Conservation (phyloP, 2,888 invertebrate species). For the Pristionchus entomophagus region DNA sequence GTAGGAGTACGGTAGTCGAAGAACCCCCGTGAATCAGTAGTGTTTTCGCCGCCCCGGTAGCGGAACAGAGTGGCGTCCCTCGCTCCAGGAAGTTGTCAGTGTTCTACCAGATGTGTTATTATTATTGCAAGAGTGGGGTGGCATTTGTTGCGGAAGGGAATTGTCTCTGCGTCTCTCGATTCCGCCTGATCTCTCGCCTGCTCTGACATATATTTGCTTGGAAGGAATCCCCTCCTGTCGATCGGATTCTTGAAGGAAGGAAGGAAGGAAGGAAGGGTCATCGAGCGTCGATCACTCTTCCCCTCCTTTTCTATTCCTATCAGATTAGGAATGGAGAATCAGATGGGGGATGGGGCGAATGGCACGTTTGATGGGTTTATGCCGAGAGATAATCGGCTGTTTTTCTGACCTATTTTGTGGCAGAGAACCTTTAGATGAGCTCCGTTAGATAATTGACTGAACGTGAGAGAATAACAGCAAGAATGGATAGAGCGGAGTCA, state of each 20-base stretch:
- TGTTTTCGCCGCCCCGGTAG: too few relatives aligned
- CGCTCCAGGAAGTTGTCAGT: neutral
- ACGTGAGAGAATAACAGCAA: neutral
- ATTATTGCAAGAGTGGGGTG: neutral
- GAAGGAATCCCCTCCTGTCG: too few relatives aligned
- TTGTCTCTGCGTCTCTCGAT: too few relatives aligned
- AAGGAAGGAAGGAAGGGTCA: too few relatives aligned
- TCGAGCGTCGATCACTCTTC: neutral
- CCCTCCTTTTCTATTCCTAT: neutral
- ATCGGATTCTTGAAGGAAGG: too few relatives aligned
- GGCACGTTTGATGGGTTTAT: constrained; percentile 5
- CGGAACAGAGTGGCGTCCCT: too few relatives aligned
- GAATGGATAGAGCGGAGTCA: neutral
- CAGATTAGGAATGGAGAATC: neutral
- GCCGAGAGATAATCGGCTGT: constrained; percentile 5
- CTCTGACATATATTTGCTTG: too few relatives aligned
- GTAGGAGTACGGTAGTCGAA: neutral
- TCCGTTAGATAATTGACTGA: constrained; percentile 7
- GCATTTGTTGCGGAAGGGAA: too few relatives aligned
- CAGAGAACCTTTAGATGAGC: too few relatives aligned
- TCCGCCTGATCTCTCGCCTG: too few relatives aligned
- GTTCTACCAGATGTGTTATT: neutral
- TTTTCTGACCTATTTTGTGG: neutral
- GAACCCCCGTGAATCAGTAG: too few relatives aligned
- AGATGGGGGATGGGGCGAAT: neutral